phyloP scores from a whole-genome alignment of 2,797 vertebrate genomes.

The Ctenosaura bakeri region DNA sequence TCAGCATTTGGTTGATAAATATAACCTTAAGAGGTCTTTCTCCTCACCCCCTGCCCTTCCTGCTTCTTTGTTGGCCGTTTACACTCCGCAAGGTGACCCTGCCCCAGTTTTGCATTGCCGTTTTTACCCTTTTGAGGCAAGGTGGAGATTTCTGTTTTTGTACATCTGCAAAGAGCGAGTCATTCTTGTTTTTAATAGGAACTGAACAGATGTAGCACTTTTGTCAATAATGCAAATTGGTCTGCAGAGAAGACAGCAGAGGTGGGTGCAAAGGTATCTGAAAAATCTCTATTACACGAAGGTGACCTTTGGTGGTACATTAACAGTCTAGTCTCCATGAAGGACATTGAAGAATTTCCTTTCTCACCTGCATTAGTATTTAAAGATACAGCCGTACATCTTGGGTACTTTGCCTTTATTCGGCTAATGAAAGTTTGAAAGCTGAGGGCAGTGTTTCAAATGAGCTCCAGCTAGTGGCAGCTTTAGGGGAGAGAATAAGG shows the following conservation, averaged over 20 bases:
- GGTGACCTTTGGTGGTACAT: not conserved
- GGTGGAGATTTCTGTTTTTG: not conserved
- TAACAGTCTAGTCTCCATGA: not conserved
- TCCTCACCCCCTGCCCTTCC: no score
- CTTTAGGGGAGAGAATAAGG: not conserved
- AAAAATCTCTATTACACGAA: not conserved
- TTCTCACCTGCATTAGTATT: not conserved
- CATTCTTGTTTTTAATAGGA: not conserved
- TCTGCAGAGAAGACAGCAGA: rapidly evolving
- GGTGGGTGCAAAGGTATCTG: not conserved
- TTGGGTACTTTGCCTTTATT: not conserved
- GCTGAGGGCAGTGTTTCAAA: not conserved
- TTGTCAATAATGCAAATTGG: not conserved
- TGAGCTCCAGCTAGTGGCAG: not conserved
- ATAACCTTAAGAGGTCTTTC: not conserved
- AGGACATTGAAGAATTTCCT: not conserved
- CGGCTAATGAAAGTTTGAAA: not conserved
- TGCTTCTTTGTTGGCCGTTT: not conserved
- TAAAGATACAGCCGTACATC: no score
- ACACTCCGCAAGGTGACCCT: not conserved
- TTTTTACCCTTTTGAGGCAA: not conserved
- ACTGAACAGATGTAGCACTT: not conserved
- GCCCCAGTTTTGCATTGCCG: not conserved
- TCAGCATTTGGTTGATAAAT: not conserved
- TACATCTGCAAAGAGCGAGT: not conserved